Evolutionary conservation across 1,140 invertebrate genomes (phyloP).

Genomic region (Trichogramma pretiosum): DNA sequence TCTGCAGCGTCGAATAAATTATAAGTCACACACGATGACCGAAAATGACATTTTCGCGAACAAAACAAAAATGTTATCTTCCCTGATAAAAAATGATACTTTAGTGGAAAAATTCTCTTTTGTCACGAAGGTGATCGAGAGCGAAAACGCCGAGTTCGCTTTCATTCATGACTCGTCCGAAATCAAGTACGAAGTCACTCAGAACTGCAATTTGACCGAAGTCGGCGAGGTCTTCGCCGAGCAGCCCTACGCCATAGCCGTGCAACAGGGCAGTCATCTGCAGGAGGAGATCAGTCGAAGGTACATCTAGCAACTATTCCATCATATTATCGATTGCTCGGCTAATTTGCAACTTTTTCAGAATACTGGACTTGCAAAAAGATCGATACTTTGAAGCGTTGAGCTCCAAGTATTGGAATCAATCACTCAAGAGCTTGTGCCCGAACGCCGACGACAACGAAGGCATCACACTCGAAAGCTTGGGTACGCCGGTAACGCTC

Average conservation of each 20-base stretch:
- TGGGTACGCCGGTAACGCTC: too few relatives aligned
- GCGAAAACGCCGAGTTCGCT: constrained; percentile 73
- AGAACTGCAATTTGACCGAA: constrained; percentile 76
- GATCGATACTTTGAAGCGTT: constrained; percentile 73
- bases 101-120: too few relatives aligned
- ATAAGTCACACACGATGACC: too few relatives aligned
- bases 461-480: constrained; percentile 78
- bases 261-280: constrained; percentile 74
- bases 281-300: constrained; percentile 72
- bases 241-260: constrained; percentile 78
- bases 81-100: too few relatives aligned
- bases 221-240: constrained; percentile 83
- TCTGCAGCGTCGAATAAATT: not conserved
- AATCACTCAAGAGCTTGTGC: constrained; percentile 57
- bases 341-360: too few relatives aligned
- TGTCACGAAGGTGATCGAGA: constrained; percentile 54
- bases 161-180: constrained; percentile 82
- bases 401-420: constrained; percentile 74
- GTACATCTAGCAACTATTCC: too few relatives aligned
- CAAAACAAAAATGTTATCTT: too few relatives aligned
- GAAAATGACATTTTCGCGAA: too few relatives aligned
- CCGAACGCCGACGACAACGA: constrained; percentile 69
- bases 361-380: constrained; percentile 75
- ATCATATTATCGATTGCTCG: too few relatives aligned
- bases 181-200: constrained; percentile 73